Percentiles rank a stretch among this genome's conserved stretches.
These are phyloP conservation scores for Antechinus flavipes DNA, from an alignment of 2,113 vertebrate genomes.

Conservation along the genomic window DNA sequence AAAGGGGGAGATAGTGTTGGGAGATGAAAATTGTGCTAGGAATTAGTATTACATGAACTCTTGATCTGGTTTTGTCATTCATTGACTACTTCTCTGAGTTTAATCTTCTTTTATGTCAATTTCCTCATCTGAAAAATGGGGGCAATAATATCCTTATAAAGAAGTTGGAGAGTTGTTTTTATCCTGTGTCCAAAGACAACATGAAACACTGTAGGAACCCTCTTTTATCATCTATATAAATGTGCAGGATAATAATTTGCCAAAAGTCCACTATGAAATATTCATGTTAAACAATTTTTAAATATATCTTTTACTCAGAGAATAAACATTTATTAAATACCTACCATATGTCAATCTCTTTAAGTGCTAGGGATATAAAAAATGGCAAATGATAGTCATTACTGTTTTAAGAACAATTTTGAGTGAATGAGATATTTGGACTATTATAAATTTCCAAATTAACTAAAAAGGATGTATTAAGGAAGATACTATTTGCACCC, in stretches of 20 bases:
- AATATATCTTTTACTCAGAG: not conserved
- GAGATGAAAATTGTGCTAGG: too few species aligned
- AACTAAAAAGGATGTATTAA: too few species aligned
- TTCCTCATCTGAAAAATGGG: not conserved
- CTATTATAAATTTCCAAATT: too few species aligned
- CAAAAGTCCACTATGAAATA: not conserved
- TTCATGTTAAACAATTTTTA: not conserved
- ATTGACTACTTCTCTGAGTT: not conserved
- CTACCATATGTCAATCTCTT: not conserved
- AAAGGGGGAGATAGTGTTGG: not conserved
- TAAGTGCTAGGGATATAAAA: not conserved
- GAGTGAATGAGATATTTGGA: not conserved
- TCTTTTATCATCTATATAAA: not conserved
- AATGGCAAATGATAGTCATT: not conserved
- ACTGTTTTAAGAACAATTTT: not conserved
- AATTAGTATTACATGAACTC: fast-evolving
- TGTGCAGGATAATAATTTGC: not conserved
- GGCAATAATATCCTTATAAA: not conserved
- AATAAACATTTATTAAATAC: not conserved
- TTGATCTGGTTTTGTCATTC: not conserved
- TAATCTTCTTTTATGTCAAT: not conserved
- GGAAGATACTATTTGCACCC: too few species aligned
- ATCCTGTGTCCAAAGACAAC: not conserved
- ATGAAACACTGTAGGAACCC: not conserved
- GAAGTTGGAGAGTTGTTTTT: not conserved